A percentile compares a stretch with the other conserved stretches of the same genome.
Conservation (phyloP, 2,797 vertebrate species). For the Podargus strigoides region DNA sequence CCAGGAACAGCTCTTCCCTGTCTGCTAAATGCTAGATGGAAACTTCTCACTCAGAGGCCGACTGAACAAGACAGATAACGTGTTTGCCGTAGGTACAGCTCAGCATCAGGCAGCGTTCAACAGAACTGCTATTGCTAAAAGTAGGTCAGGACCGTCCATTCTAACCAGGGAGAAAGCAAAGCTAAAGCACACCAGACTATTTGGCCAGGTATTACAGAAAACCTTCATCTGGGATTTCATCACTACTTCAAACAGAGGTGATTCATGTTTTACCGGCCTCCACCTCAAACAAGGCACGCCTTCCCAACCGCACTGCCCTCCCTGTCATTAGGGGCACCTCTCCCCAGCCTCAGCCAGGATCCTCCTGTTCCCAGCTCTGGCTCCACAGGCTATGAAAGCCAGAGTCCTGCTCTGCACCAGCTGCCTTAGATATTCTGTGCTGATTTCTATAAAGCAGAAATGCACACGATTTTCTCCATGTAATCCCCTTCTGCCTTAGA, state of each 20-base stretch:
- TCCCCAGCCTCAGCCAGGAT: background rate
- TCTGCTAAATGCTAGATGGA: background rate
- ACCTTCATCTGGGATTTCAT: conserved; percentile 52
- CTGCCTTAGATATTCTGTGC: background rate
- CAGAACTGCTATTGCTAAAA: background rate
- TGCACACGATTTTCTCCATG: background rate
- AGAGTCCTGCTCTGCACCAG: background rate
- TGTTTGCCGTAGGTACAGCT: rapidly evolving
- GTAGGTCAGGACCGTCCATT: conserved; percentile 14
- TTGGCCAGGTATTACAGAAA: conserved; percentile 58
- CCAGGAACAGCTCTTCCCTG: background rate
- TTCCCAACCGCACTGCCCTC: conserved; percentile 25
- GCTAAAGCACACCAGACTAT: background rate
- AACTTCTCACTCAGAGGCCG: background rate
- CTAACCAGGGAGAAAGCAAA: background rate
- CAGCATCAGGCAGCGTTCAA: background rate
- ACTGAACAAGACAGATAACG: background rate
- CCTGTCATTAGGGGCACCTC: conserved; percentile 20
- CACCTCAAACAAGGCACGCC: conserved; percentile 45
- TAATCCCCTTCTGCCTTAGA: background rate
- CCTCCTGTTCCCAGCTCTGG: background rate
- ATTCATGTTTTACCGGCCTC: conserved; percentile 32
- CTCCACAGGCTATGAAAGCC: background rate
- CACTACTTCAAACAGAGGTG: conserved; percentile 60
- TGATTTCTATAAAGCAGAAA: background rate